These are phyloP conservation scores for Scaptomyza tumidula DNA, from an alignment of 2,888 invertebrate genomes.

Conservation along the genomic window DNA sequence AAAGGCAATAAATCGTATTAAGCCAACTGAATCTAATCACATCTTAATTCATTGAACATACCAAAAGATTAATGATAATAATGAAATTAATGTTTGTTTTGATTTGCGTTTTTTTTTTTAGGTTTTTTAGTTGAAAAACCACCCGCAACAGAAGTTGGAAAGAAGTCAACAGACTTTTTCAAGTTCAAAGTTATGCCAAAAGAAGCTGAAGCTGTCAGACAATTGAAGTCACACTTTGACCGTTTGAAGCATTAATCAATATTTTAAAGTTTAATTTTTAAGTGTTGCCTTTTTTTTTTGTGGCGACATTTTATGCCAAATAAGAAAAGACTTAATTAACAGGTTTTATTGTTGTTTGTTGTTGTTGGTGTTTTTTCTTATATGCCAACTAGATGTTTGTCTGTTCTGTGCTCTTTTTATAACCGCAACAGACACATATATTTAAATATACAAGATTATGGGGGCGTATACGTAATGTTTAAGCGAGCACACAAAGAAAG, in stretches of 20 bases:
- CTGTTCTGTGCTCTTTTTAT: conserved; percentile 43
- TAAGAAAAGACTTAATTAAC: conserved; percentile 73
- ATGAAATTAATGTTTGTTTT: conserved; percentile 18
- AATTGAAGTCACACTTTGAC: conserved; percentile 44
- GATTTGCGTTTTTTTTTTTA: neutral
- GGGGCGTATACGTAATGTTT: conserved; percentile 71
- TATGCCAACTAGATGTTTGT: conserved; percentile 27
- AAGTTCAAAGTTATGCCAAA: conserved; percentile 59
- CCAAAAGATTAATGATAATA: conserved; percentile 20
- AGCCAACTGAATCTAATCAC: neutral
- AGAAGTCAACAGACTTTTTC: conserved; percentile 69
- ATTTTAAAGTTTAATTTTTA: conserved; percentile 28
- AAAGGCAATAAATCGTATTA: neutral
- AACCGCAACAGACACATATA: conserved; percentile 32
- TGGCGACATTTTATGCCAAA: conserved; percentile 73
- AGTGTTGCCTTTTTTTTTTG: conserved; percentile 29
- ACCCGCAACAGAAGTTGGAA: conserved; percentile 1
- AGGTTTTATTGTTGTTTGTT: conserved; percentile 67
- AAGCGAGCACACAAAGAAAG: conserved; percentile 59
- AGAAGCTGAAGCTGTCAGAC: conserved; percentile 15
- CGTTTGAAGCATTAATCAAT: conserved; percentile 66
- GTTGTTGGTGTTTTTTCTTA: conserved; percentile 36
- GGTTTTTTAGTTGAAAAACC: neutral
- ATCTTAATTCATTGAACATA: neutral
- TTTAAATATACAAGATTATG: conserved; percentile 32